Evolutionary conservation across 2,888 invertebrate species (phyloP).

Genomic region (Morinoia aosen): DNA sequence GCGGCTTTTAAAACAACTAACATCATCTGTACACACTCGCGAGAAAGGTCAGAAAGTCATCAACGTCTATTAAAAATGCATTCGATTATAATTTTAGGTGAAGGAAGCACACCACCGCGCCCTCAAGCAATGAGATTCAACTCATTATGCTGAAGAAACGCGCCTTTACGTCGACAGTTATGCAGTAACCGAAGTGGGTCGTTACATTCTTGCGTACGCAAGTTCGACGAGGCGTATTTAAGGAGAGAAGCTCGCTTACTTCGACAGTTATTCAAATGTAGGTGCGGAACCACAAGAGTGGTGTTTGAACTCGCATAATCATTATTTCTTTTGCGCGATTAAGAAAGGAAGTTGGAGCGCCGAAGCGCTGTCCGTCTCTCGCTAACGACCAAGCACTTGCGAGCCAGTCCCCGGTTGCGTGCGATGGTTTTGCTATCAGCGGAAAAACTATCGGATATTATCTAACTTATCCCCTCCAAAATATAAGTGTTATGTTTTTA

Average conservation of each 20-base stretch:
- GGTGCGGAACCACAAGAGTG: conserved; percentile 5
- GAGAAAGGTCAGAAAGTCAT: background rate
- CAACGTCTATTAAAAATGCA: background rate
- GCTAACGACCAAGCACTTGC: background rate
- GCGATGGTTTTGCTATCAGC: background rate
- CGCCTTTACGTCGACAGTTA: background rate
- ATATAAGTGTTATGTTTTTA: background rate
- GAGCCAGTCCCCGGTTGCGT: background rate
- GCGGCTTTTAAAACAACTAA: background rate
- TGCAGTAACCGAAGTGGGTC: background rate
- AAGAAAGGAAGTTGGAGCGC: conserved; percentile 5
- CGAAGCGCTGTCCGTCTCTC: background rate
- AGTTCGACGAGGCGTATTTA: background rate
- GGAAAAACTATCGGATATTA: background rate
- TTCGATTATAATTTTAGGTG: background rate
- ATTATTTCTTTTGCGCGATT: conserved; percentile 34
- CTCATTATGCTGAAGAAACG: background rate
- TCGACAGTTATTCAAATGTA: conserved; percentile 35
- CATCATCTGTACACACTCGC: background rate
- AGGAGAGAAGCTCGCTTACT: conserved; percentile 6
- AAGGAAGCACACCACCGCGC: background rate
- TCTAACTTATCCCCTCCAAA: background rate
- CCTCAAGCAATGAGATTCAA: background rate
- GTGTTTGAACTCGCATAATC: background rate
- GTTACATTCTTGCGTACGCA: background rate